Evolutionary conservation across 1,140 invertebrate species (phyloP).

Genomic region (Listronotus oregonensis): DNA sequence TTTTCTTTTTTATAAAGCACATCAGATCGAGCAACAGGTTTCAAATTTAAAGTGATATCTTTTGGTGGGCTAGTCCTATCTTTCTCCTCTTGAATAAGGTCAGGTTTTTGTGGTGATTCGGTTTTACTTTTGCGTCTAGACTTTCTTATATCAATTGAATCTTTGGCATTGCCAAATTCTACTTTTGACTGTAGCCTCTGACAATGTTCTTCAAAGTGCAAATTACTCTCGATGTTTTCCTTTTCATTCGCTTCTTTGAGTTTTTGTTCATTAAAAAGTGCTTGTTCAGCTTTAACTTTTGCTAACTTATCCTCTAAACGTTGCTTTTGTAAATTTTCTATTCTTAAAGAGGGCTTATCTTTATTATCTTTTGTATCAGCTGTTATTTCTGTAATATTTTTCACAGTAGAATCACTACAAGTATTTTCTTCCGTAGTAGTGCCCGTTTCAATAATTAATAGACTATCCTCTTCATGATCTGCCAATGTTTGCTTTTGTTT

Average conservation of each 20-base stretch:
- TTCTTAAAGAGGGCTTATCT: slow-evolving; percentile 23
- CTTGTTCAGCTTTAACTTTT: slow-evolving; percentile 46
- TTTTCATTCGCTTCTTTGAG: slow-evolving; percentile 18
- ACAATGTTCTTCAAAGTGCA: slow-evolving; percentile 69
- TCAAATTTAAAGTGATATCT: slow-evolving; percentile 37
- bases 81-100: slow-evolving; percentile 59
- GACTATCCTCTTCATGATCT: slow-evolving; percentile 66
- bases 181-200: slow-evolving; percentile 70
- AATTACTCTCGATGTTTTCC: slow-evolving; percentile 46
- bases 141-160: slow-evolving; percentile 72
- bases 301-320: slow-evolving; percentile 48
- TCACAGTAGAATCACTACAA: slow-evolving; percentile 55
- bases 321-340: slow-evolving; percentile 42
- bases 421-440: slow-evolving; percentile 64
- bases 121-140: slow-evolving; percentile 63
- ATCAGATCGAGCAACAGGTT: slow-evolving; percentile 38
- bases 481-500: slow-evolving; percentile 47
- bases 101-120: slow-evolving; percentile 49
- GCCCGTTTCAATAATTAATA: slow-evolving; percentile 60
- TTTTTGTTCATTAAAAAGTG: slow-evolving; percentile 34
- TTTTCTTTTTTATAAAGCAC: slow-evolving; percentile 51
- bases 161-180: slow-evolving; percentile 72
- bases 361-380: slow-evolving; percentile 19
- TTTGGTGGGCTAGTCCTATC: slow-evolving; percentile 40
- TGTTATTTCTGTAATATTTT: slow-evolving; percentile 50